A percentile compares a stretch with the other conserved stretches of the same genome.
phyloP scores from a whole-genome alignment of 2,888 invertebrate genomes.

The Drosophila gaucha region DNA sequence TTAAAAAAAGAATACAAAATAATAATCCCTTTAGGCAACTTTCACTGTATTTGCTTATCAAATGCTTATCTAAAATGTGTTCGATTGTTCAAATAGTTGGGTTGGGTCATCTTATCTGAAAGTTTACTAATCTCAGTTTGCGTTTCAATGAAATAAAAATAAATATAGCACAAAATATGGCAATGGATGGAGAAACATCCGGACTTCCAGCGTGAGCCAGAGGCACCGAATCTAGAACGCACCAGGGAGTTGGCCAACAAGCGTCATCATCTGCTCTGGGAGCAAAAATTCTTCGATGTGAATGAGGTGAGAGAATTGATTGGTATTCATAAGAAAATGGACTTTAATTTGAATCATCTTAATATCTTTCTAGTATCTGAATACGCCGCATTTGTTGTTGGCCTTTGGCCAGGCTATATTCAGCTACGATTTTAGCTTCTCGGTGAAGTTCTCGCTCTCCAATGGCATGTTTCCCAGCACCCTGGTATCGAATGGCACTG shows the following conservation, averaged over 20 bases:
- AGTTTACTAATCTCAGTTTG: conserved; percentile 33
- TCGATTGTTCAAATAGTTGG: conserved; percentile 12
- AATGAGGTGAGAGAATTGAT: conserved; percentile 67
- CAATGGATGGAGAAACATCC: conserved; percentile 87
- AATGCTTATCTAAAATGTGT: conserved; percentile 21
- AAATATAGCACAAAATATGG: conserved; percentile 86
- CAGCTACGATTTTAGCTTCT: conserved; percentile 86
- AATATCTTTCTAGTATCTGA: conserved; percentile 84
- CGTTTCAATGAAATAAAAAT: neutral
- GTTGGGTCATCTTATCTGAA: conserved; percentile 26
- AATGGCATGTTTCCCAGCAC: conserved; percentile 89
- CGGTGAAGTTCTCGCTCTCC: conserved; percentile 88
- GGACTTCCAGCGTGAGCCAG: conserved; percentile 86
- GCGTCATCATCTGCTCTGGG: conserved; percentile 88
- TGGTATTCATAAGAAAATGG: neutral
- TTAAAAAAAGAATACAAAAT: neutral
- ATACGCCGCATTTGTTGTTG: conserved; percentile 85
- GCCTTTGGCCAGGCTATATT: conserved; percentile 86
- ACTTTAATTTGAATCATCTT: neutral
- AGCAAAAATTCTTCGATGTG: conserved; percentile 86
- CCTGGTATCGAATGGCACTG: conserved; percentile 88
- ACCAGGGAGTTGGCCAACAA: conserved; percentile 86
- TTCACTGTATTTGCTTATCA: neutral
- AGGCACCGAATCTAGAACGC: conserved; percentile 86
- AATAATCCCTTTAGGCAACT: neutral